A percentile compares a stretch with the other conserved stretches of the same genome.
Evolutionary conservation across 1,140 invertebrate species (phyloP).

Genomic region (Drosophila nikananu): DNA sequence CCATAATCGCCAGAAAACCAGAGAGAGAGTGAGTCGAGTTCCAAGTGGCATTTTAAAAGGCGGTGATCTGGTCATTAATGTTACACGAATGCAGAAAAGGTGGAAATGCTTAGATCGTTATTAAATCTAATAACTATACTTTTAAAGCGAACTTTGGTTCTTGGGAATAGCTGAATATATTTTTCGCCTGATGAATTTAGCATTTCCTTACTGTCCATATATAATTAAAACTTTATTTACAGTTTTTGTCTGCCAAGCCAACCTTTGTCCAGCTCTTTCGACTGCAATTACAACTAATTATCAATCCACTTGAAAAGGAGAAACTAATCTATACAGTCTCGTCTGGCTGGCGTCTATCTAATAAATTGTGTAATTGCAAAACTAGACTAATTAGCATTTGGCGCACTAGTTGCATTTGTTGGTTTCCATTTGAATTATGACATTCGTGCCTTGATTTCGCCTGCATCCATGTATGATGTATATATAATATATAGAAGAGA

Average conservation of each 20-base stretch:
- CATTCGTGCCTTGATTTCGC: conserved; percentile 67
- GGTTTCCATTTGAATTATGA: conserved; percentile 64
- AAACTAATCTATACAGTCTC: conserved; percentile 50
- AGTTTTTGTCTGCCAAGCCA: neutral
- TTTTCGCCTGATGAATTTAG: conserved; percentile 12
- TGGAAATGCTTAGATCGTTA: conserved; percentile 20
- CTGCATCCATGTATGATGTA: conserved; percentile 12
- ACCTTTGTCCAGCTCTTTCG: conserved; percentile 22
- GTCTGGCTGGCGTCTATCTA: conserved; percentile 70
- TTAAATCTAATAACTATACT: conserved; percentile 12
- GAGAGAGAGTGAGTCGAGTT: conserved; percentile 16
- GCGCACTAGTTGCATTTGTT: conserved; percentile 50
- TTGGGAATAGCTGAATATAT: conserved; percentile 12
- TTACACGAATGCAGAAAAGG: conserved; percentile 23
- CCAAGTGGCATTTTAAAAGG: conserved; percentile 46
- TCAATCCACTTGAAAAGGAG: conserved; percentile 30
- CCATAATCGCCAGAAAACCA: conserved; percentile 21
- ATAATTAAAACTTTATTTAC: conserved; percentile 11
- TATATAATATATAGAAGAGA: conserved; percentile 40
- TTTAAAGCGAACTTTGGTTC: conserved; percentile 9
- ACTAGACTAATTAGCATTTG: conserved; percentile 77
- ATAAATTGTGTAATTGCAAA: conserved; percentile 77
- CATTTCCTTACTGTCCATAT: conserved; percentile 9
- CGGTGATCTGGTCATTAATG: conserved; percentile 45
- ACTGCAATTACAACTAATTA: conserved; percentile 73